phyloP scores from a whole-genome alignment of 2,113 vertebrate species.

The Phoxinus phoxinus region DNA sequence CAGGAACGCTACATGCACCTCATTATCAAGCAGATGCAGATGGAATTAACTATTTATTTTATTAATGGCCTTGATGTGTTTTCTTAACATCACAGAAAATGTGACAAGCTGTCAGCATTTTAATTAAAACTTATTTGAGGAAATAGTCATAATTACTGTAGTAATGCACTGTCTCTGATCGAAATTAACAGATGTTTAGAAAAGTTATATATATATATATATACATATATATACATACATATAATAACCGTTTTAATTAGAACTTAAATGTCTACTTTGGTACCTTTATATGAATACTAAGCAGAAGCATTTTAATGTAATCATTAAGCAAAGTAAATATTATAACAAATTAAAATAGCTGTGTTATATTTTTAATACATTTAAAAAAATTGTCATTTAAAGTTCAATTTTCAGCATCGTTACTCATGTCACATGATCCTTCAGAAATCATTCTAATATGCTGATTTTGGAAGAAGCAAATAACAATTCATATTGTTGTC shows the following conservation, averaged over 20 bases:
- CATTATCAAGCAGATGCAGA: slow-evolving; percentile 3
- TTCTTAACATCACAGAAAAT: slow-evolving; percentile 3
- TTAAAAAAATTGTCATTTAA: neutral
- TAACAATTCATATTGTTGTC: neutral
- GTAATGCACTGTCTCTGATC: slow-evolving; percentile 8
- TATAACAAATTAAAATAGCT: neutral
- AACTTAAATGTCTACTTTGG: neutral
- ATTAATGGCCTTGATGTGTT: neutral
- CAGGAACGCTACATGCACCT: neutral
- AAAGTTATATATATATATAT: neutral
- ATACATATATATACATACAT: neutral
- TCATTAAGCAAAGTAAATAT: neutral
- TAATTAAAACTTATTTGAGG: neutral
- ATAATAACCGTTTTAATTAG: neutral
- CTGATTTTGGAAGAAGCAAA: neutral
- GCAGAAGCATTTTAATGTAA: neutral
- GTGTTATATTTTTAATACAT: neutral
- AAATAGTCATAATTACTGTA: neutral
- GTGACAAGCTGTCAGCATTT: neutral
- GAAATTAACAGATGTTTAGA: slow-evolving; percentile 11
- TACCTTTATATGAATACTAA: neutral
- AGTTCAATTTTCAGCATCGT: neutral
- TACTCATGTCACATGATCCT: neutral
- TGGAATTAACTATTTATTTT: neutral
- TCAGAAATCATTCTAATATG: neutral